These are phyloP conservation scores for Syndactyla subalaris DNA, from an alignment of 2,797 vertebrate genomes.

Conservation along the genomic window DNA sequence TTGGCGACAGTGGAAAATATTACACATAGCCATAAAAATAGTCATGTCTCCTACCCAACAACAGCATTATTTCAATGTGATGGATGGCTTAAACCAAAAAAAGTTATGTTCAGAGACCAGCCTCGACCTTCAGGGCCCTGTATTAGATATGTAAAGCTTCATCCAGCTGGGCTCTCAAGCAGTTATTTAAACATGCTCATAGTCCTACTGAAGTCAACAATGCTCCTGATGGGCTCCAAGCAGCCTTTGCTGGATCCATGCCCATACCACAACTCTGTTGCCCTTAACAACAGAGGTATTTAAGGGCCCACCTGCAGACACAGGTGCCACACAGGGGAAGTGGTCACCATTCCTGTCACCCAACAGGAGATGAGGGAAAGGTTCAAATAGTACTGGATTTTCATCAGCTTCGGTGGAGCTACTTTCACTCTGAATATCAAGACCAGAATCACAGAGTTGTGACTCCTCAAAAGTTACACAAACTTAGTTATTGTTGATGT, in stretches of 20 bases:
- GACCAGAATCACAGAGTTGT: neutral
- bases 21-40: constrained; percentile 20
- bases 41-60: neutral
- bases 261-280: neutral
- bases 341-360: neutral
- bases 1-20: neutral
- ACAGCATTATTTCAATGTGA: neutral
- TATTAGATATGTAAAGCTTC: neutral
- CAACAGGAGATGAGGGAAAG: neutral
- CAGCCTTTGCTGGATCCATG: neutral
- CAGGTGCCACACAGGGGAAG: neutral
- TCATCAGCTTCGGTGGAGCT: neutral
- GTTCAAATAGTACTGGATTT: neutral
- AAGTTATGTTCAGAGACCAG: neutral
- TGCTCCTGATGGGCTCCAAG: neutral
- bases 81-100: neutral
- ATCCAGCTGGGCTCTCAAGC: neutral
- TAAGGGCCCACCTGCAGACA: neutral
- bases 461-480: neutral
- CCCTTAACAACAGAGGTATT: neutral
- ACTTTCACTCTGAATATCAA: neutral
- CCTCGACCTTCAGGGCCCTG: neutral
- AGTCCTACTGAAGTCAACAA: neutral
- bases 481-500: neutral
- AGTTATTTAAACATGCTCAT: neutral